phyloP scores from a whole-genome alignment of 1,140 invertebrate genomes.

The Dinoponera quadriceps region DNA sequence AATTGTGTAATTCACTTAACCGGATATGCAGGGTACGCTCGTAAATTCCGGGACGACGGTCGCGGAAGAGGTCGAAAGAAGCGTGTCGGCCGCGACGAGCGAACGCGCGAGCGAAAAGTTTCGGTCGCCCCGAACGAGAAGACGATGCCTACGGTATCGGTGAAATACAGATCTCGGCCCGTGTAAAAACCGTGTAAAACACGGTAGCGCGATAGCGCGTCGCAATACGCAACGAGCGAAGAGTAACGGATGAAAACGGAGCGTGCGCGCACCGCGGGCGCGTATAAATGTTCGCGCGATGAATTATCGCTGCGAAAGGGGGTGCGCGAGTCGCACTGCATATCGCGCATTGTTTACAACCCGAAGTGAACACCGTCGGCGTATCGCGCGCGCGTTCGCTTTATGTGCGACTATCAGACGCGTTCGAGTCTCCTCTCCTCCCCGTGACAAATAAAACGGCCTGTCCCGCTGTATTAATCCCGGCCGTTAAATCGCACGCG shows the following conservation, averaged over 20 bases:
- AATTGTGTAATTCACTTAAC: too few species aligned
- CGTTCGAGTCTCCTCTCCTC: neutral
- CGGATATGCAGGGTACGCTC: too few species aligned
- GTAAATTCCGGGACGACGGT: too few species aligned
- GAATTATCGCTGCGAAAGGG: slow-evolving; percentile 65
- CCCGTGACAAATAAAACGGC: slow-evolving; percentile 33
- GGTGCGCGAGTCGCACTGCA: slow-evolving; percentile 18
- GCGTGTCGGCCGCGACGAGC: neutral
- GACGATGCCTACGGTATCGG: neutral
- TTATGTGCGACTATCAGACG: slow-evolving; percentile 55
- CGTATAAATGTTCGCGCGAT: slow-evolving; percentile 58
- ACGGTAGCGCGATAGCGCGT: slow-evolving; percentile 16
- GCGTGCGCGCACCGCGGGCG: slow-evolving; percentile 3
- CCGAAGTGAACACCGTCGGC: slow-evolving; percentile 26
- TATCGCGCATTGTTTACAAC: slow-evolving; percentile 61
- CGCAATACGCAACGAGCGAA: neutral
- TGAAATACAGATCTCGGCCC: neutral
- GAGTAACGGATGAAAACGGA: slow-evolving; percentile 19
- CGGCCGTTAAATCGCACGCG: slow-evolving; percentile 32
- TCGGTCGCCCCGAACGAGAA: neutral
- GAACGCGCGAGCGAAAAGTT: neutral
- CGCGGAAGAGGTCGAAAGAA: neutral
- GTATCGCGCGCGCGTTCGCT: slow-evolving; percentile 29
- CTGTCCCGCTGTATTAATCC: slow-evolving; percentile 31
- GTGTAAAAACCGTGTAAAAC: slow-evolving; percentile 18